Conservation (phyloP, 2,888 invertebrate species). For the Trisateles emortualis region DNA sequence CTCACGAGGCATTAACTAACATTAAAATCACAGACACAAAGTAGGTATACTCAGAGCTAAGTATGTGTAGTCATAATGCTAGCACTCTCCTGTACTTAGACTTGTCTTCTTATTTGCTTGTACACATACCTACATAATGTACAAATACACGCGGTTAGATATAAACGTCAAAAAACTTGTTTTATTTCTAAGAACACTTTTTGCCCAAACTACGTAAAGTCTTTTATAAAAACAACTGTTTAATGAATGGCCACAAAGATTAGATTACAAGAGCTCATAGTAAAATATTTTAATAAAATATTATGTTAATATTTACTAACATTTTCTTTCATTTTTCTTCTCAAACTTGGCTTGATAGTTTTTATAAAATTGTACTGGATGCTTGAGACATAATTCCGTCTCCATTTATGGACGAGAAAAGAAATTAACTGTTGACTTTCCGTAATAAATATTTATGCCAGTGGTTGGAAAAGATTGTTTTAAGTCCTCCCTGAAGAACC, state of each 20-base stretch:
- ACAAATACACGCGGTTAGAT: too few relatives aligned
- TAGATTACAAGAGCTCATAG: constrained; percentile 28
- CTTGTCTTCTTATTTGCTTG: too few relatives aligned
- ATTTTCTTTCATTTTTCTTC: constrained; percentile 26
- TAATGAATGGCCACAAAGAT: constrained; percentile 39
- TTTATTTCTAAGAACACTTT: constrained; percentile 9
- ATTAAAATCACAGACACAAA: too few relatives aligned
- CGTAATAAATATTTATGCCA: constrained; percentile 64
- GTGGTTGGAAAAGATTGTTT: constrained; percentile 57
- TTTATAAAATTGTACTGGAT: constrained; percentile 42
- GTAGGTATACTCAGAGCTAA: too few relatives aligned
- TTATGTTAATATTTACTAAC: constrained; percentile 12
- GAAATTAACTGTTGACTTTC: constrained; percentile 58
- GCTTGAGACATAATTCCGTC: constrained; percentile 40
- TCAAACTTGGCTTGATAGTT: constrained; percentile 34
- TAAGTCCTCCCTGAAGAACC: constrained; percentile 50
- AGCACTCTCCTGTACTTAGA: too few relatives aligned
- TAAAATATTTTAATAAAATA: constrained; percentile 28
- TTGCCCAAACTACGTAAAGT: constrained; percentile 9
- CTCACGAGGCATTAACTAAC: too few relatives aligned
- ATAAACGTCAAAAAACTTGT: not conserved
- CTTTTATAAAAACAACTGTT: constrained; percentile 28
- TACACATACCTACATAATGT: too few relatives aligned
- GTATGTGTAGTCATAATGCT: too few relatives aligned
- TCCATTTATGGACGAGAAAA: constrained; percentile 47